phyloP scores from a whole-genome alignment of 2,888 invertebrate species.

The Allygus modestus region DNA sequence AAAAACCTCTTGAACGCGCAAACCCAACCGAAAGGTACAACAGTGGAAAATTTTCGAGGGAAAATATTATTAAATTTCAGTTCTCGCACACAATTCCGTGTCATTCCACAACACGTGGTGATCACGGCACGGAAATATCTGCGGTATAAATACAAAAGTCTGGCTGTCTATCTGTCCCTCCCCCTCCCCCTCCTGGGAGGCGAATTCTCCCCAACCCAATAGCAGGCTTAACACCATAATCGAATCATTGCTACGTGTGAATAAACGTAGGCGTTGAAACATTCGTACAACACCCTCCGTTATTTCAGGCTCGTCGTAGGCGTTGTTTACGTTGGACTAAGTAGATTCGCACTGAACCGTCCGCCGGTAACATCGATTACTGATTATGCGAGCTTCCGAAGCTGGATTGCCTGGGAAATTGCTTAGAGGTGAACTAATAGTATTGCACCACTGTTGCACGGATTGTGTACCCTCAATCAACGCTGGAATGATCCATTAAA shows the following conservation, averaged over 20 bases:
- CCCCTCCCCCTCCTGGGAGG: not conserved
- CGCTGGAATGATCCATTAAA: no score
- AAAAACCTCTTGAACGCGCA: not conserved
- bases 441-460: no score
- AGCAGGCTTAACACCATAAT: not conserved
- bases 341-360: no score
- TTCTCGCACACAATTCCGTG: not conserved
- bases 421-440: no score
- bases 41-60: not conserved
- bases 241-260: not conserved
- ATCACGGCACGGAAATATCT: not conserved
- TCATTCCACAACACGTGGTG: not conserved
- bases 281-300: not conserved
- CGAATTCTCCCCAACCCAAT: not conserved
- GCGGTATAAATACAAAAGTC: slow-evolving; percentile 7
- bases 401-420: no score
- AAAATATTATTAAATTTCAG: not conserved
- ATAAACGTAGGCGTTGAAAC: not conserved
- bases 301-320: not conserved
- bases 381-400: no score
- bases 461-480: no score
- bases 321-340: not conserved
- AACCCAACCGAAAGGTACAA: not conserved
- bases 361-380: no score
- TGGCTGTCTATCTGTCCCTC: not conserved